Base-by-base conservation (phyloP, 2,113 vertebrate species). In the Chloropsis cyanopogon region DNA sequence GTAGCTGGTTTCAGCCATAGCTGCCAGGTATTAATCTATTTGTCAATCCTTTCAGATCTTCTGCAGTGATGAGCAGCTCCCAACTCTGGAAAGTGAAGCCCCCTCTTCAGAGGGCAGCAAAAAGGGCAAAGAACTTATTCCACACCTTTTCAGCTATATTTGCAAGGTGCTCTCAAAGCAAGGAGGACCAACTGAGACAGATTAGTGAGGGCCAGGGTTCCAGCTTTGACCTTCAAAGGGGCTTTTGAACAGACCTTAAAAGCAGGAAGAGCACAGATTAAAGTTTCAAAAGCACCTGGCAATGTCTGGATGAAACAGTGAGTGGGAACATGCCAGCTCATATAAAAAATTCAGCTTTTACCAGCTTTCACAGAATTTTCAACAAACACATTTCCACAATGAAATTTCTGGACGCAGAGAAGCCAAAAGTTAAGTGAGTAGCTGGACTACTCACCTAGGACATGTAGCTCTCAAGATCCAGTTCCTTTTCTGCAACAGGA, bases 1-100 rank as follows among this genome's bases (percentile, higher is more conserved):
- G 94, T 85, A 96, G 96, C 88, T 82, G 64, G 90, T 94, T 94
- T 96, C 94, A 97, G 96, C 85, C 96, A 92, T 82, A 95, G 73
- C 65, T 90, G 91, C 82, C 92, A 97, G 87, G 95, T 97, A 97
- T 97, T 97, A 97, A 98, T 97, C 91, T 96, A 73, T 96, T 96
- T 97, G 93, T 96, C 68, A 49, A 75, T 97, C 92, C 92, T 95
- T 95, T 95, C 92, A 97, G 89, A 97, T 97, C 90, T 95, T 93
- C 84, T 92, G 73, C 6, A 4, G 73, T 94, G 66, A 95, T 66
- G 76, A 96, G 68, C 90, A 87, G 95, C 83, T 97, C 68, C 85
- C 78, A 95, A 42, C 69, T 82, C 57, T 79, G 88, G 75, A 92
- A 97, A 96, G 64, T 57, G 71, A 85, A 87, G 70, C 10, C 42